These are phyloP conservation scores for Ptychoptera contaminata DNA, from an alignment of 2,888 invertebrate genomes.

Conservation along the genomic window DNA sequence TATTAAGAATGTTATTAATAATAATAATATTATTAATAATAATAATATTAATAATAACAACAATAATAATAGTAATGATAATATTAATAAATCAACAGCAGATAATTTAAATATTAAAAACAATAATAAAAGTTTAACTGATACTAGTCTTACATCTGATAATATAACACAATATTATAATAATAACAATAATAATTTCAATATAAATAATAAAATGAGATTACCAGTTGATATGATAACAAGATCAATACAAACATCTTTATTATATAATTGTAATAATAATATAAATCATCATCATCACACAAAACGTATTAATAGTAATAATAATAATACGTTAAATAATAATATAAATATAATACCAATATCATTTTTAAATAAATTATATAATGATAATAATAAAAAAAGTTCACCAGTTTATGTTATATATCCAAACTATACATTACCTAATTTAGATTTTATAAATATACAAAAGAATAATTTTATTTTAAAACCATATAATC, in stretches of 20 bases:
- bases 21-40: conserved; percentile 13
- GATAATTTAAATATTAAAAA: conserved; percentile 21
- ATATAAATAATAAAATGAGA: conserved; percentile 24
- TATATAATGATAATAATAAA: conserved; percentile 43
- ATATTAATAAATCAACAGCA: conserved; percentile 31
- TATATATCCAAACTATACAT: conserved; percentile 77
- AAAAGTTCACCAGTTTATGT: conserved; percentile 66
- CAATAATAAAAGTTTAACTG: conserved; percentile 17
- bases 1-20: conserved; percentile 2
- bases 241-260: conserved; percentile 60
- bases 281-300: conserved; percentile 11
- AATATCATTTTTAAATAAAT: conserved; percentile 51
- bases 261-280: conserved; percentile 18
- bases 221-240: conserved; percentile 43
- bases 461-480: conserved; percentile 20
- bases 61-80: conserved; percentile 23
- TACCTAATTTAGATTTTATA: conserved; percentile 78
- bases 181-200: conserved; percentile 7
- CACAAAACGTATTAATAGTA: too few species aligned
- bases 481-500: too few species aligned
- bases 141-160: conserved; percentile 24
- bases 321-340: conserved; percentile 17
- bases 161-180: conserved; percentile 20
- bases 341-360: conserved; percentile 44
- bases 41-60: conserved; percentile 24